Evolutionary conservation across 1,140 invertebrate genomes (phyloP), one percentile per base, ranked within the genome.

Genomic region (Neotoxoptera formosana): DNA sequence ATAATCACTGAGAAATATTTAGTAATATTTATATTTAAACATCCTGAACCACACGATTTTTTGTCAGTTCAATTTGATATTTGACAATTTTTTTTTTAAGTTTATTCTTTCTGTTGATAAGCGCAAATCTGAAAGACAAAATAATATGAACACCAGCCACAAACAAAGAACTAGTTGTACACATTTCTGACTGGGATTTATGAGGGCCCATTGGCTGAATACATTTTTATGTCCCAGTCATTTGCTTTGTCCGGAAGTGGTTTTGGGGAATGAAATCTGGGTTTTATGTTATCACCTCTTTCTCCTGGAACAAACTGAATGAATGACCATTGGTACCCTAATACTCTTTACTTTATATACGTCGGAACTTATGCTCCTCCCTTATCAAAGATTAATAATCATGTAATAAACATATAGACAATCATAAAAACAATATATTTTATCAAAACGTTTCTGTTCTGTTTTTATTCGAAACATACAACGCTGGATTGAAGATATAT

Each of bases 161-260:
- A 67, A 67, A 67, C 30, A 67, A 67, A 67, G 60, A 67, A 67
- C 25, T 67, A 67, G 30, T 14, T 67, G 30, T 67, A 67, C 60
- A 67, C 25, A 67, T 30, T 60, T 67, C 30, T n/a, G 60, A 67
- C 60, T 67, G 30, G 30, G 60, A 67, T 67, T 67, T 67, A 67
- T 67, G 60, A 30, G 60, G 25, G 30, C 60, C 30, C 30, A 67
- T 91, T 67, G 41, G 25, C 90, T 21, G 90, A 30, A 45, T 91
- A 41, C 41, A n/a, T 91, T 91, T 91, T 90, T 90, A 90, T 90
- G 89, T 56, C 47, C 60, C 53, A 90, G 89, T 90, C 89, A 90
- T 90, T 90, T 67, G 90, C 41, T 67, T 67, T 67, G 36, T 47
- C 90, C 41, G 90, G 56, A 45, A 91, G 90, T 91, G n/a, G 36